Evolutionary conservation across 2,113 vertebrate genomes (phyloP).

Genomic region (Muntiacus muntjak): DNA sequence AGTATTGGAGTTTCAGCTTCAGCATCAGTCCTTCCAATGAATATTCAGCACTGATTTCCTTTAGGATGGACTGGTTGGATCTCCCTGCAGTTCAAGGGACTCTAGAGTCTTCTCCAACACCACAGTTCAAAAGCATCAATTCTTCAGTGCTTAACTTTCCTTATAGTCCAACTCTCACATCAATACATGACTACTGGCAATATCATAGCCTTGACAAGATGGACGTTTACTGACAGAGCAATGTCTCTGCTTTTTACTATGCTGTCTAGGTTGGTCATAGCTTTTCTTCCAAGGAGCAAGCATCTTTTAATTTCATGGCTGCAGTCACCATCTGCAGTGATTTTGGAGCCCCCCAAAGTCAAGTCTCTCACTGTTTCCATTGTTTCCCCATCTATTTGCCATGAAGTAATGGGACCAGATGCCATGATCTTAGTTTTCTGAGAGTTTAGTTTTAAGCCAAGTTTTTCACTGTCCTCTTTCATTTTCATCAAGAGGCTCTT

Average conservation of each 20-base stretch:
- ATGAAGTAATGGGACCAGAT: not conserved
- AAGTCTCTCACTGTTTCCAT: not conserved
- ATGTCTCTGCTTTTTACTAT: not conserved
- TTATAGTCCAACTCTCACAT: not conserved
- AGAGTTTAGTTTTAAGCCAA: not conserved
- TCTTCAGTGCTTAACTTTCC: not conserved
- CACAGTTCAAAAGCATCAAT: not conserved
- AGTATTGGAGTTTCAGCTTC: not conserved
- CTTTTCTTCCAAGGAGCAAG: not conserved
- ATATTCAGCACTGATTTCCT: not conserved
- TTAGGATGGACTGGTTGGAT: not conserved
- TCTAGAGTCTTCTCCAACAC: not conserved
- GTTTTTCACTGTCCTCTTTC: not conserved
- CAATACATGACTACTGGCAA: not conserved
- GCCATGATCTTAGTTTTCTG: not conserved
- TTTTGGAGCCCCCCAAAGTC: not conserved
- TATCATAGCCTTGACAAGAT: not conserved
- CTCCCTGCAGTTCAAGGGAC: not conserved
- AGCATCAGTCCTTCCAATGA: not conserved
- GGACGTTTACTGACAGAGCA: not conserved
- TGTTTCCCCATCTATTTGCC: not conserved
- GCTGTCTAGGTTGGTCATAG: not conserved
- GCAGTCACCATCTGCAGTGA: not conserved
- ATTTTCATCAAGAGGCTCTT: not conserved
- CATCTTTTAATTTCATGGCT: not conserved